A percentile compares a stretch with the other conserved stretches of the same genome.
Evolutionary conservation across 2,888 invertebrate species (phyloP).

Genomic region (Eretmocerus hayati): DNA sequence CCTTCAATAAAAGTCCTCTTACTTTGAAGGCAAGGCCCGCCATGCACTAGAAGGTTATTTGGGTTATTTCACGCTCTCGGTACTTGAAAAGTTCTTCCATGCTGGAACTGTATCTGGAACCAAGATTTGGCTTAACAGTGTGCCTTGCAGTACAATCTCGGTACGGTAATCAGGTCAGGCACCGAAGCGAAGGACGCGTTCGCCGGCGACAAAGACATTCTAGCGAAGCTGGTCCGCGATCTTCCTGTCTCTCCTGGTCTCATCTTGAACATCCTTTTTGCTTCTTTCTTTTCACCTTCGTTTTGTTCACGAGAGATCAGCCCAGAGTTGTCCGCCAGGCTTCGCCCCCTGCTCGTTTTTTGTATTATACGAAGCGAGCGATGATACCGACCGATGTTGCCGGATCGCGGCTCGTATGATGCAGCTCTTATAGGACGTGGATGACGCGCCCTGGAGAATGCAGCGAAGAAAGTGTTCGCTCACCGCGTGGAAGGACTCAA

Average conservation of each 20-base stretch:
- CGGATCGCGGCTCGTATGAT: neutral
- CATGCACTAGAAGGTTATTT: too few species aligned
- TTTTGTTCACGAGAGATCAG: neutral
- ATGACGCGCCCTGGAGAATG: conserved; percentile 14
- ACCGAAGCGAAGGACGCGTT: too few species aligned
- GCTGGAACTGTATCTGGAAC: too few species aligned
- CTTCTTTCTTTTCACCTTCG: conserved; percentile 12
- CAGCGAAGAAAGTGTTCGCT: neutral
- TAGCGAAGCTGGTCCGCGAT: conserved; percentile 12
- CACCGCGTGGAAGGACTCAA: neutral
- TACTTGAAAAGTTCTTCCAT: too few species aligned
- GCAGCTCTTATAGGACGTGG: conserved; percentile 2
- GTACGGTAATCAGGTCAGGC: too few species aligned
- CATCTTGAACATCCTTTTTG: conserved; percentile 23
- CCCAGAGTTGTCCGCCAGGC: neutral
- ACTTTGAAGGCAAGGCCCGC: too few species aligned
- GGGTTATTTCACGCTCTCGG: too few species aligned
- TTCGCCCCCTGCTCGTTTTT: conserved; percentile 11
- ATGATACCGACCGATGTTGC: conserved; percentile 7
- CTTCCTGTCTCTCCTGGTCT: conserved; percentile 6
- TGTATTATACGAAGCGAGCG: conserved; percentile 8
- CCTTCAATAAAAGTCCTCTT: too few species aligned
- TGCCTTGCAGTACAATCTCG: too few species aligned
- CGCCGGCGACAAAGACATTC: too few species aligned
- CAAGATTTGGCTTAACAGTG: too few species aligned